Evolutionary conservation across 2,113 vertebrate species (phyloP).

Genomic region (Oncorhynchus clarkii): DNA sequence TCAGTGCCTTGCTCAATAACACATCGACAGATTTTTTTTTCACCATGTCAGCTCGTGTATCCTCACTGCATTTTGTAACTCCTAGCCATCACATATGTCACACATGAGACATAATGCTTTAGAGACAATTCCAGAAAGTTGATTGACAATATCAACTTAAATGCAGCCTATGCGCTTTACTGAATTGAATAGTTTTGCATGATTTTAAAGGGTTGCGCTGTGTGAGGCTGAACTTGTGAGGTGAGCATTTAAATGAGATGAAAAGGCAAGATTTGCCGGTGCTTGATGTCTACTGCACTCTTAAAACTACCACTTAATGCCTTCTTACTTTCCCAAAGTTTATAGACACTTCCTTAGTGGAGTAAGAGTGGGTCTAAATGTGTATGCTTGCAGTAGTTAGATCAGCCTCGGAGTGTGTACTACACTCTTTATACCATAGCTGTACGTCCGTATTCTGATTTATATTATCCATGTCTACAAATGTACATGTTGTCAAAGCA

Average conservation of each 20-base stretch:
- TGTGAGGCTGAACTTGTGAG: not conserved
- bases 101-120: not conserved
- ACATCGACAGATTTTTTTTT: no score
- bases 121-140: not conserved
- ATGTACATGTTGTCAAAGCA: not conserved
- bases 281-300: not conserved
- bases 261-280: not conserved
- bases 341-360: not conserved
- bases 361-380: not conserved
- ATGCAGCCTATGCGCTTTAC: not conserved
- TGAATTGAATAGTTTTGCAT: not conserved
- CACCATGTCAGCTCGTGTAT: no score
- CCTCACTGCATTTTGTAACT: no score
- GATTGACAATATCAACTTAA: not conserved
- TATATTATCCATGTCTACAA: not conserved
- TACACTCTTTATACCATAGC: not conserved
- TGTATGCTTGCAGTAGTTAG: not conserved
- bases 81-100: not conserved
- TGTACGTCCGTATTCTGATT: not conserved
- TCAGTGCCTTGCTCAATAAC: no score
- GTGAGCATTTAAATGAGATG: not conserved
- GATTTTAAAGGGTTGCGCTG: not conserved
- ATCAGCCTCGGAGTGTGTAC: not conserved
- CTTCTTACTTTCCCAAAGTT: not conserved
- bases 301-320: not conserved